phyloP scores from a whole-genome alignment of 2,113 vertebrate species.

The Glaucidium brasilianum region DNA sequence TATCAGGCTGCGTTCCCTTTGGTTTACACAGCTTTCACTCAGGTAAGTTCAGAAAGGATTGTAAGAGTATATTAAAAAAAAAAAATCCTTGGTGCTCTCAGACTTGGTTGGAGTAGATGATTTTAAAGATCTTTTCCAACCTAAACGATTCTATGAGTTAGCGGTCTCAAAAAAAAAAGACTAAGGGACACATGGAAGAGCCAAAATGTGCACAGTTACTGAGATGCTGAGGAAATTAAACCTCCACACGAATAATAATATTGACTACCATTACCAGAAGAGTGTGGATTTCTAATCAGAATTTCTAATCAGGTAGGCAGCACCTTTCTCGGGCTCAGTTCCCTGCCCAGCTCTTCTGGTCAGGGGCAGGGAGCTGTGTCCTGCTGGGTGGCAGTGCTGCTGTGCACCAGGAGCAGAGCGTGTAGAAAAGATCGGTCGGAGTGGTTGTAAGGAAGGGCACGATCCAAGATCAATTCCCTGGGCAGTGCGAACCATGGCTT shows the following conservation, averaged over 20 bases:
- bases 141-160: background rate
- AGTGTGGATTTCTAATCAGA: background rate
- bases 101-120: background rate
- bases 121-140: background rate
- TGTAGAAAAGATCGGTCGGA: background rate
- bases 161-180: background rate
- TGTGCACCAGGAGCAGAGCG: fast-evolving
- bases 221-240: background rate
- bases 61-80: background rate
- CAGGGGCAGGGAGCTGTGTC: background rate
- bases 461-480: background rate
- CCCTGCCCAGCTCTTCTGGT: background rate
- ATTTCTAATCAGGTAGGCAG: background rate
- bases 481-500: background rate
- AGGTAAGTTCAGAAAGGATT: background rate
- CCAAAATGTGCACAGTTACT: background rate
- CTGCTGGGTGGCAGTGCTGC: background rate
- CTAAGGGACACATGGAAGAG: background rate
- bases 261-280: background rate
- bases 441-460: background rate
- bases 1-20: background rate
- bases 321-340: background rate
- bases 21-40: background rate
- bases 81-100: background rate
- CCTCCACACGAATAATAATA: background rate